These are phyloP conservation scores for Bergia puertoricense DNA, from an alignment of 92 coral and sea anemone genomes.

Conservation along the genomic window DNA sequence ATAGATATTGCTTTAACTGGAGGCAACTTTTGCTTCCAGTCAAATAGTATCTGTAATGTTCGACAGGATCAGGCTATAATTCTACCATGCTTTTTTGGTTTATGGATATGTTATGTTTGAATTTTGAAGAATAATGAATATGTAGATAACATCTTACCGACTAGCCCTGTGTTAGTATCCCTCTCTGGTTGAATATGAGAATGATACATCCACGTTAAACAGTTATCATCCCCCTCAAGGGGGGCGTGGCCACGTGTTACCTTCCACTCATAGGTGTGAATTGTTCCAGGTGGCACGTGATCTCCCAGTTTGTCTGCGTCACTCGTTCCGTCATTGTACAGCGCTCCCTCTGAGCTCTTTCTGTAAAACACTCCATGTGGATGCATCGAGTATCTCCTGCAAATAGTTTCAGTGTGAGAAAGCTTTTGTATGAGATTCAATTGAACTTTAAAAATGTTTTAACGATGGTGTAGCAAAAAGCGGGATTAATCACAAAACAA, in stretches of 20 bases:
- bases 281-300: slow-evolving; percentile 53
- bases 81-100: no score
- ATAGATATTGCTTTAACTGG: no score
- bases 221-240: slow-evolving; percentile 62
- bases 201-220: slow-evolving; percentile 79
- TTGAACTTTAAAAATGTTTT: no score
- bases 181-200: slow-evolving; percentile 68
- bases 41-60: no score
- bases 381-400: slow-evolving; percentile 56
- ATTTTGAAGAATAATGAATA: no score
- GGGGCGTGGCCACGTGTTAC: slow-evolving; percentile 73
- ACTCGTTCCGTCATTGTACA: slow-evolving; percentile 57
- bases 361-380: slow-evolving; percentile 71
- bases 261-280: slow-evolving; percentile 58
- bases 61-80: no score
- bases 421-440: no score
- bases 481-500: neutral
- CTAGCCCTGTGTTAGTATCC: slow-evolving; percentile 73
- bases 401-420: no score
- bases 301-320: slow-evolving; percentile 62
- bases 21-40: no score
- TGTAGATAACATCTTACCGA: slow-evolving; percentile 51
- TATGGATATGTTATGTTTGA: no score
- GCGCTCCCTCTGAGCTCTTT: slow-evolving; percentile 67
- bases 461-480: neutral